These are phyloP conservation scores for Theodoxus fluviatilis DNA, from an alignment of 2,888 invertebrate genomes.

Conservation along the genomic window DNA sequence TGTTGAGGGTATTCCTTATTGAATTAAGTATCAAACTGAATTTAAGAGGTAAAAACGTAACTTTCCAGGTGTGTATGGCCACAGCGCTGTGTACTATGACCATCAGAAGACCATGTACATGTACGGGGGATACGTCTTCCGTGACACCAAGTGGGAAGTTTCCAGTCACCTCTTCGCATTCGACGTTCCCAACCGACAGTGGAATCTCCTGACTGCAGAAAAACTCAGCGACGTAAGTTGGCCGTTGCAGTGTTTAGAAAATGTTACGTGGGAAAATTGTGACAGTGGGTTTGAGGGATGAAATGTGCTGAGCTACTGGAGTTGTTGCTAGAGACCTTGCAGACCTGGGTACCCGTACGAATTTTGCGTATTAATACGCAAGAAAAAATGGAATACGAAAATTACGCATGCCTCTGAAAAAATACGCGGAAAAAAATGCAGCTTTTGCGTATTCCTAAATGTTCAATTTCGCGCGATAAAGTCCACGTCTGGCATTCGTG, in stretches of 20 bases:
- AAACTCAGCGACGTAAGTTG: conserved; percentile 35
- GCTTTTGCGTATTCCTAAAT: too few relatives aligned
- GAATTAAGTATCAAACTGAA: background rate
- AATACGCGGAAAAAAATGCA: too few relatives aligned
- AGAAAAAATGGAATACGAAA: too few relatives aligned
- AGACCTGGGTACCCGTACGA: too few relatives aligned
- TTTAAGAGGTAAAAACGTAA: background rate
- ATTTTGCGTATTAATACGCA: too few relatives aligned
- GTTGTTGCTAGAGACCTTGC: too few relatives aligned
- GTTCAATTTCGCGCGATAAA: too few relatives aligned
- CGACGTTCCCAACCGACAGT: conserved; percentile 38
- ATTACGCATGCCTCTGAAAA: too few relatives aligned
- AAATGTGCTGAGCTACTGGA: too few relatives aligned
- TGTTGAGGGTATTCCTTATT: background rate
- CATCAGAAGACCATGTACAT: conserved; percentile 84
- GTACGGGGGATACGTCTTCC: conserved; percentile 85
- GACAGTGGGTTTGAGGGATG: too few relatives aligned
- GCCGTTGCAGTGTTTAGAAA: background rate
- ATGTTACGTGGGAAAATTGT: too few relatives aligned
- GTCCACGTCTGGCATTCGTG: too few relatives aligned
- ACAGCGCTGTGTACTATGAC: conserved; percentile 85
- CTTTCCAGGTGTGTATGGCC: conserved; percentile 77
- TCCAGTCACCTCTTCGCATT: conserved; percentile 69
- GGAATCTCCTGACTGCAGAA: conserved; percentile 48
- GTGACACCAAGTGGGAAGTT: conserved; percentile 75